phyloP scores from a whole-genome alignment of 2,888 invertebrate species.

The Campoplex capitator region DNA sequence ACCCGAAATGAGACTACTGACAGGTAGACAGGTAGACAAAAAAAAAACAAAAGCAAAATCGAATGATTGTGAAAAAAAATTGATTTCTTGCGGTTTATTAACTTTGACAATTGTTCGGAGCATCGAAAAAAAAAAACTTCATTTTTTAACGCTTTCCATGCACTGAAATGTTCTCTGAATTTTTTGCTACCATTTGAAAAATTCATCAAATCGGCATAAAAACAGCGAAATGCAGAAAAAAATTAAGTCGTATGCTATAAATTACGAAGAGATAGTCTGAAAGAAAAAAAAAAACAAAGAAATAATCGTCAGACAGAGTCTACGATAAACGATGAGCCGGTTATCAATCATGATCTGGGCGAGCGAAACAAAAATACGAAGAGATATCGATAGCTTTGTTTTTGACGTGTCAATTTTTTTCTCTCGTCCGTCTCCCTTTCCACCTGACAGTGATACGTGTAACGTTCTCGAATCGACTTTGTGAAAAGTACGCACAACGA shows the following conservation, averaged over 20 bases:
- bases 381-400: constrained; percentile 41
- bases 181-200: neutral
- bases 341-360: constrained; percentile 16
- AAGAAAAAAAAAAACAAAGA: neutral
- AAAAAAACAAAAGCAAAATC: too few relatives aligned
- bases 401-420: neutral
- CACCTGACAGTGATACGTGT: constrained; percentile 25
- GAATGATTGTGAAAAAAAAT: too few relatives aligned
- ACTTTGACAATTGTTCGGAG: neutral
- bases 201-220: neutral
- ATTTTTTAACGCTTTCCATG: neutral
- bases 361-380: neutral
- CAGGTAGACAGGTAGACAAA: too few relatives aligned
- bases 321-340: neutral
- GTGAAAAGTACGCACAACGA: neutral
- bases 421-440: neutral
- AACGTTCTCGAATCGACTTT: constrained; percentile 30
- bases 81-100: neutral
- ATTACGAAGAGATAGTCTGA: neutral
- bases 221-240: neutral
- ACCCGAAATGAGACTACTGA: neutral
- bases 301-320: neutral
- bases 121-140: neutral
- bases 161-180: neutral
- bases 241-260: neutral